Base-by-base conservation (phyloP, 1,140 invertebrate genomes). In the Caenorhabditis tropicalis region DNA sequence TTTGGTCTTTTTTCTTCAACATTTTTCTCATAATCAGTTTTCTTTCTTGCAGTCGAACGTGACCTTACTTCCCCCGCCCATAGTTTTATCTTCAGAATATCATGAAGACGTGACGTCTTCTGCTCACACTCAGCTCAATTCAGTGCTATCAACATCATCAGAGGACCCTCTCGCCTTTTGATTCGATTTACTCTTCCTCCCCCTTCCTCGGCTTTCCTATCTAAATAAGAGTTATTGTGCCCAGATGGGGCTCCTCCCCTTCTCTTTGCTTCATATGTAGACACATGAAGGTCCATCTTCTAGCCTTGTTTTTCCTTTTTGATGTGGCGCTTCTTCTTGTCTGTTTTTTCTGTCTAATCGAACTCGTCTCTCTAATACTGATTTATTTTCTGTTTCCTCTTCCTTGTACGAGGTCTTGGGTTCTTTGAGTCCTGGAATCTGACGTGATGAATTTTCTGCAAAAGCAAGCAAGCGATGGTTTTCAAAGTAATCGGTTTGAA, bases 81-180 rank as follows among this genome's bases (percentile, higher is more conserved):
- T n/a, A n/a, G n/a, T n/a, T n/a, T n/a, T n/a, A n/a, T 74, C 65
- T 31, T 19, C 33, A 74, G 33, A 74, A 74, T 39, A 39, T 36
- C 65, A 74, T 74, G 36, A 27, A 27, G 24, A 10, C 15, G 65
- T 74, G 65, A 74, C 65, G 65, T 74, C 65, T 74, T 43, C 65
- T 74, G 1, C 65, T 74, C 36, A 21, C 19, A 5, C 5, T n/a
- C 60, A 2, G 21, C 31, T 43, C 36, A 43, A 74, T 74, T 43
- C 4, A 74, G 43, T 74, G 65, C 65, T 74, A 74, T 74, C 65
- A 74, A 74, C 65, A 74, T 65, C 58, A 65, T 43, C 9, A 10
- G 36, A 74, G 29, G 36, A 10, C 65, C 51, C 36, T 74, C 65
- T 74, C 65, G 33, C 58, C 65, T 74, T 74, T 74, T 74, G 65